A percentile compares a stretch with the other conserved stretches of the same genome.
Conservation (phyloP, 2,797 vertebrate genomes). For the Ciconia nigra region DNA sequence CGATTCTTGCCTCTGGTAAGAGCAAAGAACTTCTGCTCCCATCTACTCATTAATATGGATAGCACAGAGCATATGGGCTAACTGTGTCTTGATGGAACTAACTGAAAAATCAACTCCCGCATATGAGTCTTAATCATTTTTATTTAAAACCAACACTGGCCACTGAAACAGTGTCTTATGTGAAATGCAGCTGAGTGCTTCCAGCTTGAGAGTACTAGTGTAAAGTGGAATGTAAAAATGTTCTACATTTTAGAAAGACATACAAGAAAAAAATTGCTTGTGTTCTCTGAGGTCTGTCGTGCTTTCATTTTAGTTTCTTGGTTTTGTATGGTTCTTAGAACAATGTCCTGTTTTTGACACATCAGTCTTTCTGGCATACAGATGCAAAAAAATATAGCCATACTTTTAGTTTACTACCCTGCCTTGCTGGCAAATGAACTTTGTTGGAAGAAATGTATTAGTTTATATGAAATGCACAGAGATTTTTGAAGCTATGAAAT, state of each 20-base stretch:
- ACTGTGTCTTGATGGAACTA: neutral
- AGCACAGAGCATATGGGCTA: neutral
- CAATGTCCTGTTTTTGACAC: neutral
- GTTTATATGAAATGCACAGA: neutral
- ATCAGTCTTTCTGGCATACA: neutral
- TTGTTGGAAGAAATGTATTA: neutral
- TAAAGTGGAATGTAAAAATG: neutral
- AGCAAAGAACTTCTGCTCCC: neutral
- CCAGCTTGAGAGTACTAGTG: neutral
- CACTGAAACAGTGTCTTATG: neutral
- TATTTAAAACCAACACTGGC: neutral
- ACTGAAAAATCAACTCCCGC: neutral
- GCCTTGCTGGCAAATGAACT: neutral
- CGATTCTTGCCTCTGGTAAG: neutral
- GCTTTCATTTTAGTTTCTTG: neutral
- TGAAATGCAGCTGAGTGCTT: neutral
- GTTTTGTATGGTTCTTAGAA: neutral
- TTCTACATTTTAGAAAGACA: too few species aligned
- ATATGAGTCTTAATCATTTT: neutral
- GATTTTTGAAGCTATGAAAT: neutral
- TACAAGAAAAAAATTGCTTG: too few species aligned
- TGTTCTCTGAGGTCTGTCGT: neutral
- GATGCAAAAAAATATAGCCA: neutral
- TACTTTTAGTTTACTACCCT: neutral
- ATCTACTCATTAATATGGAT: rapidly evolving